Evolutionary conservation across 2,113 vertebrate species (phyloP).

Genomic region (Calidris pygmaea): DNA sequence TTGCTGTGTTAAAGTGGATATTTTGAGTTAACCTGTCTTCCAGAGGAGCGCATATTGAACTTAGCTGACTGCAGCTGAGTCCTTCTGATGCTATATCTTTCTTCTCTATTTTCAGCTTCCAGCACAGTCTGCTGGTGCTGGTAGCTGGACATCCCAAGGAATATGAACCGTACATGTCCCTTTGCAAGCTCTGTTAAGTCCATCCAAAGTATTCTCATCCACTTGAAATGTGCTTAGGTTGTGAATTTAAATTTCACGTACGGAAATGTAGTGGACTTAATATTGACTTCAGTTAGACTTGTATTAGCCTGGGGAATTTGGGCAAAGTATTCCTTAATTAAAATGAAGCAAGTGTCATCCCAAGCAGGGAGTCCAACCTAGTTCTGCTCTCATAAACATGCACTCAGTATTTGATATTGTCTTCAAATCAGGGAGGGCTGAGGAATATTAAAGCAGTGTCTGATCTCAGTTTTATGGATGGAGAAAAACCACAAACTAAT

Average conservation of each 20-base stretch:
- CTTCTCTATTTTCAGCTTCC: not conserved
- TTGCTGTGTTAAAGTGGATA: accelerated
- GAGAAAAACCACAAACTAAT: not conserved
- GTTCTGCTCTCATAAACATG: not conserved
- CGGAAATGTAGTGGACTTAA: not conserved
- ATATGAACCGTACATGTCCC: not conserved
- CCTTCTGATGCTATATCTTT: not conserved
- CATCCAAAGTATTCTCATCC: not conserved
- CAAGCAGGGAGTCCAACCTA: not conserved
- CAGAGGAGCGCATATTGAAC: not conserved
- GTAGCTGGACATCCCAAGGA: not conserved
- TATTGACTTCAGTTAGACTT: slow-evolving; percentile 45
- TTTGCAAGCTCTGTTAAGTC: not conserved
- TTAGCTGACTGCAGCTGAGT: not conserved
- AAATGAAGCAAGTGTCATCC: slow-evolving; percentile 7
- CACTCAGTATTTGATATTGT: not conserved
- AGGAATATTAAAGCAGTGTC: not conserved
- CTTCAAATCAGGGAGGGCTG: not conserved
- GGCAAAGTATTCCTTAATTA: slow-evolving; percentile 43
- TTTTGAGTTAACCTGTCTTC: not conserved
- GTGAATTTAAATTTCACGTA: not conserved
- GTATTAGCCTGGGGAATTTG: not conserved
- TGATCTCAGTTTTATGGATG: not conserved
- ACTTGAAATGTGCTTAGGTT: not conserved
- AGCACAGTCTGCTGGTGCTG: not conserved